Percentiles rank a stretch among this genome's conserved stretches.
phyloP scores from a whole-genome alignment of 2,797 vertebrate genomes.

The Ceryle rudis region DNA sequence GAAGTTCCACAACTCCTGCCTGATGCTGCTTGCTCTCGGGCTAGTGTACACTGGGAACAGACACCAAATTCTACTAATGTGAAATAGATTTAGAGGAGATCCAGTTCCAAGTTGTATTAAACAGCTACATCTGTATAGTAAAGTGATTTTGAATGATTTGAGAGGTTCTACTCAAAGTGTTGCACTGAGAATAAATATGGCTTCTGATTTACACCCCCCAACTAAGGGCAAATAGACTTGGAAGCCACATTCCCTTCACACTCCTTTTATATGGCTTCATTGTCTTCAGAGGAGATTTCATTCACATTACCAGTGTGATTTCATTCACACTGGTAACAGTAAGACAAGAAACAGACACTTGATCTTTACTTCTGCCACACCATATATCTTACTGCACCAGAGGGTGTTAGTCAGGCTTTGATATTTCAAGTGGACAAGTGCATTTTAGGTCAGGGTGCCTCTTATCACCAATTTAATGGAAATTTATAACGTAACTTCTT shows the following conservation, averaged over 20 bases:
- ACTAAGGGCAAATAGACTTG: background rate
- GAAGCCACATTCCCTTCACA: background rate
- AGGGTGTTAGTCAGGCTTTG: slow-evolving; percentile 25
- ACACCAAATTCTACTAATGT: background rate
- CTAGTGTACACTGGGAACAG: background rate
- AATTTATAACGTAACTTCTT: background rate
- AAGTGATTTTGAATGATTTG: background rate
- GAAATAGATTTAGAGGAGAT: background rate
- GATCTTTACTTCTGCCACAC: slow-evolving; percentile 33
- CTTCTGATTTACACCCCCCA: background rate
- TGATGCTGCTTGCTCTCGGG: background rate
- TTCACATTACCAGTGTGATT: slow-evolving; percentile 9
- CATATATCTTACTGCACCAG: background rate
- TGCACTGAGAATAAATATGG: background rate
- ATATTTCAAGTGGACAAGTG: slow-evolving; percentile 35
- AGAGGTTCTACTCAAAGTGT: background rate
- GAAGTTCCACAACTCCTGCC: background rate
- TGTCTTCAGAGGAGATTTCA: slow-evolving; percentile 37
- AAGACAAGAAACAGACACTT: slow-evolving; percentile 37
- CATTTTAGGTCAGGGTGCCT: slow-evolving; percentile 1
- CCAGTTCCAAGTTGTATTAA: background rate
- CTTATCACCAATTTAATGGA: slow-evolving; percentile 23
- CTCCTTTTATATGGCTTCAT: background rate
- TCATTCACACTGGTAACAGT: background rate
- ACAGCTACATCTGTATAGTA: background rate